These are phyloP conservation scores for Geotrypetes seraphini DNA, from an alignment of 2,797 vertebrate species.

Conservation along the genomic window DNA sequence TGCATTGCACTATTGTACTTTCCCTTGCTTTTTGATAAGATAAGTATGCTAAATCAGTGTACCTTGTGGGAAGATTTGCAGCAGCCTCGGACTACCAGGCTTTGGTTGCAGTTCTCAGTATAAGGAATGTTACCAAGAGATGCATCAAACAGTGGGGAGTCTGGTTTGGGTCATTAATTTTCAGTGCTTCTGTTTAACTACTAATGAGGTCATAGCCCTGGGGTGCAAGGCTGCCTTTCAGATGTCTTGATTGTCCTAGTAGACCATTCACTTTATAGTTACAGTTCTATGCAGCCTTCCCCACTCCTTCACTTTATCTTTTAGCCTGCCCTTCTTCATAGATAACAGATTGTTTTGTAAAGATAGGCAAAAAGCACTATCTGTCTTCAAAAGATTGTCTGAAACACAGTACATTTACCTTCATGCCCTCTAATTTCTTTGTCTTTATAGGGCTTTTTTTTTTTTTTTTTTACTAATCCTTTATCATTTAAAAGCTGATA, in stretches of 20 bases:
- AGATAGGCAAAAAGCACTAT: too few relatives aligned
- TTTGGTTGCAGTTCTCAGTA: constrained; percentile 9
- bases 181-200: constrained; percentile 27
- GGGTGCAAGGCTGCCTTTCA: constrained; percentile 18
- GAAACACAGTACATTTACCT: constrained; percentile 38
- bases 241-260: constrained; percentile 5
- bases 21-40: too few relatives aligned
- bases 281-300: background rate
- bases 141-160: constrained; percentile 14
- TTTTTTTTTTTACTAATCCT: constrained; percentile 8
- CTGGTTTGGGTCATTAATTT: constrained; percentile 37
- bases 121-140: constrained; percentile 4
- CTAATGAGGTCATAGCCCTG: constrained; percentile 25
- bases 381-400: too few relatives aligned
- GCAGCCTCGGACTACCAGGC: background rate
- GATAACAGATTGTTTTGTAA: constrained; percentile 23
- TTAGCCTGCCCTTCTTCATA: constrained; percentile 19
- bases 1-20: too few relatives aligned
- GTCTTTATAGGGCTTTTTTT: background rate
- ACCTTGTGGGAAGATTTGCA: background rate
- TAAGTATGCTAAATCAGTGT: too few relatives aligned
- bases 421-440: constrained; percentile 7
- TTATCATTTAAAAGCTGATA: too few relatives aligned
- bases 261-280: constrained; percentile 20
- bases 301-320: constrained; percentile 18